These are phyloP conservation scores for Philopotamus ludificatus DNA, from an alignment of 1,140 invertebrate species.

Conservation along the genomic window DNA sequence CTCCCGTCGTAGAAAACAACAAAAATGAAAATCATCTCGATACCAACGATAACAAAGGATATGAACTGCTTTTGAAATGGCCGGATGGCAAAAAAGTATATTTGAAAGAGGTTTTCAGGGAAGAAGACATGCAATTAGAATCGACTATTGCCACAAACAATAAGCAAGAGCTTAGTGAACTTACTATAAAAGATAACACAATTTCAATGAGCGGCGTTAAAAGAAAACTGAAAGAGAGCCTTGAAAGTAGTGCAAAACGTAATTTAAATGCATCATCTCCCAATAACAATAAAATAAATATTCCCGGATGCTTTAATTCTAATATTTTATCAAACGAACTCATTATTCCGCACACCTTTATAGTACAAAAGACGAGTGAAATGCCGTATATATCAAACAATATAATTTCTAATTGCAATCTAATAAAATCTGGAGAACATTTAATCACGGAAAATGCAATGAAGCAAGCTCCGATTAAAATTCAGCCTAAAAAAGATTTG, in stretches of 20 bases:
- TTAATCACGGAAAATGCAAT: no score
- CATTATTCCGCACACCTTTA: no score
- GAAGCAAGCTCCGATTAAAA: no score
- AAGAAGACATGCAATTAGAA: conserved; percentile 13
- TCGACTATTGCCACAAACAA: neutral
- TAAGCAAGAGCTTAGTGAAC: neutral
- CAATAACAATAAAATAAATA: no score
- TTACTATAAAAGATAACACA: conserved; percentile 14
- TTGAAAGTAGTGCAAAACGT: conserved; percentile 21
- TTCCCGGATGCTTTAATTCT: no score
- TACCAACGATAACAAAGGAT: conserved; percentile 19
- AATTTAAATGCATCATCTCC: no score
- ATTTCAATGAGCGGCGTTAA: conserved; percentile 20
- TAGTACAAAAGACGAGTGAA: no score
- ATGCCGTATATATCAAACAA: no score
- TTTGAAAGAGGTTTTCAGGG: conserved; percentile 37
- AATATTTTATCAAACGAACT: no score
- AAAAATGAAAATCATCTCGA: neutral
- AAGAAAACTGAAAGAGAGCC: conserved; percentile 31
- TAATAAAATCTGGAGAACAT: no score
- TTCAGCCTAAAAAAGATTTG: no score
- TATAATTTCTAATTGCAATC: no score
- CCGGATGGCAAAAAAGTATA: conserved; percentile 40
- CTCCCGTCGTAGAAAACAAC: conserved; percentile 4
- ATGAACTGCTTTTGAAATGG: conserved; percentile 39